Base-by-base conservation (phyloP, 1,140 invertebrate species). In the Drosophila novamexicana region DNA sequence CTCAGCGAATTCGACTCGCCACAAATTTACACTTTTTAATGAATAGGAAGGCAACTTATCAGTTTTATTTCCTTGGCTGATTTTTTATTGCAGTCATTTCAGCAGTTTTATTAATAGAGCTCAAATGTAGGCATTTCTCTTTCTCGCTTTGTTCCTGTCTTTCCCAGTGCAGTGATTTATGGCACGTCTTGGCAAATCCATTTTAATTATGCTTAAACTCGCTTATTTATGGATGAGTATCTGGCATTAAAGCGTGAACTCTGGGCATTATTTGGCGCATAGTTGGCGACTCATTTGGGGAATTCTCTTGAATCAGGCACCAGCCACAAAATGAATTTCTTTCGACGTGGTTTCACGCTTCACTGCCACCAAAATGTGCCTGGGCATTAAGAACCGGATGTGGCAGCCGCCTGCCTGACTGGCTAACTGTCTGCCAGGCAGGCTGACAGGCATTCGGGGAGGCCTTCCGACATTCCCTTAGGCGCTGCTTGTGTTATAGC, bases 131-230 rank as follows among this genome's bases (percentile, higher is more conserved):
- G n/a, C 36, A 39, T 12, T n/a, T 14, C 12, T n/a, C 16, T 9
- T 10, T 12, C 0, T 45, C 7, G 14, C 42, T 45, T 12, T 14
- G 5, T 14, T 14, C 14, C 1, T 16, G 18, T 9, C 10, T 10
- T 49, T 22, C 16, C 44, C 18, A 5, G 39, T 40, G 54, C 59
- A 39, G 22, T 79, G 80, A 83, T 84, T 82, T 83, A 82, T 82
- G 66, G 49, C 40, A 52, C 12, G 32, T 57, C 50, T 22, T 7
- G 14, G 53, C 37, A 66, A 77, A 81, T 86, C 65, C 44, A 77
- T 68, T 64, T 86, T 79, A 88, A 79, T 86, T 88, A 82, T 86
- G 70, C 58, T 68, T 45, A 49, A 62, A 70, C 65, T 67, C 69
- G 47, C 63, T 81, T 73, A 65, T 74, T 84, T 84, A 84, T 80